These are phyloP conservation scores for Heterotilapia buettikoferi DNA, from an alignment of 2,113 vertebrate species.

Conservation along the genomic window DNA sequence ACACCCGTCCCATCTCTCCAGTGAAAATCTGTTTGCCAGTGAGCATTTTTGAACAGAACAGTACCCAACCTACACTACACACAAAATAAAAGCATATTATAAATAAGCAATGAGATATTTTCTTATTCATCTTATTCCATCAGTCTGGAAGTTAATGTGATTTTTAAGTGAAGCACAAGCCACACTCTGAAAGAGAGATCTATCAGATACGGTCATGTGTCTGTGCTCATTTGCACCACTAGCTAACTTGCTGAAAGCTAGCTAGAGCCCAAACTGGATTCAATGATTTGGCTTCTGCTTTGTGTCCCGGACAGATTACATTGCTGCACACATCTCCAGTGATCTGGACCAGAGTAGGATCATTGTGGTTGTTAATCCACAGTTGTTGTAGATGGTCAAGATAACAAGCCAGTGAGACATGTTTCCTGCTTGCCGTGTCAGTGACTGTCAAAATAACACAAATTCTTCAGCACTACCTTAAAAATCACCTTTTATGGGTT, in stretches of 20 bases:
- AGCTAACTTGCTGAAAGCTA: background rate
- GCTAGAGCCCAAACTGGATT: background rate
- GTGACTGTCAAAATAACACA: background rate
- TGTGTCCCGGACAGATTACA: background rate
- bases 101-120: background rate
- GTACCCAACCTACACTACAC: background rate
- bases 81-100: background rate
- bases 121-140: background rate
- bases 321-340: background rate
- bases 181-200: background rate
- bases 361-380: fast-evolving
- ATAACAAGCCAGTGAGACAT: background rate
- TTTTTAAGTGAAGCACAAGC: background rate
- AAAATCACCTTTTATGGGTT: background rate
- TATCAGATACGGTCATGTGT: background rate
- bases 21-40: background rate
- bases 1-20: background rate
- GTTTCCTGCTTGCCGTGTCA: background rate
- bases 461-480: background rate
- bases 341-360: background rate
- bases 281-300: background rate
- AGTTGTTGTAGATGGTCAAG: background rate
- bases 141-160: background rate
- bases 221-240: background rate
- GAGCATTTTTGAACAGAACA: background rate